Conservation (phyloP, 2,888 invertebrate genomes). For the Erebia palarica region DNA sequence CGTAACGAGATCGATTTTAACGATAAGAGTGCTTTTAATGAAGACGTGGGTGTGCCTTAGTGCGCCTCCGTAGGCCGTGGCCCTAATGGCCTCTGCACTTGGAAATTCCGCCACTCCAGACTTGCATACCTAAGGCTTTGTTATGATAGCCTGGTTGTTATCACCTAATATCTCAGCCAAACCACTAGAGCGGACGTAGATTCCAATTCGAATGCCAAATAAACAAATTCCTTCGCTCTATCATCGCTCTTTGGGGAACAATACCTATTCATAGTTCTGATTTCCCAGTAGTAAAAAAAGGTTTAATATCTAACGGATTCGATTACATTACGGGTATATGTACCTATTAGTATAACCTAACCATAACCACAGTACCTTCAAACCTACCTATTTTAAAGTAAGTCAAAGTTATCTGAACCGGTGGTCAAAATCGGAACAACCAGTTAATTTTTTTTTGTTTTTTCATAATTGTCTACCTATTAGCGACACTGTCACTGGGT, state of each 20-base stretch:
- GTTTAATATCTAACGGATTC: too few species aligned
- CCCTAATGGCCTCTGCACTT: slow-evolving; percentile 28
- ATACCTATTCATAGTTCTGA: not conserved
- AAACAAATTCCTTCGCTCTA: not conserved
- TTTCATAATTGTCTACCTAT: too few species aligned
- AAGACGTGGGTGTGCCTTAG: slow-evolving; percentile 73
- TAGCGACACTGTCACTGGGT: too few species aligned
- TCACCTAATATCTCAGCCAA: not conserved
- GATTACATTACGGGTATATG: too few species aligned
- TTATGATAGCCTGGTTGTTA: slow-evolving; percentile 5
- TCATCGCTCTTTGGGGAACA: not conserved
- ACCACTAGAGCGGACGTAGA: not conserved
- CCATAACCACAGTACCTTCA: too few species aligned
- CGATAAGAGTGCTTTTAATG: slow-evolving; percentile 76
- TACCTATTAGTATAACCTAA: too few species aligned
- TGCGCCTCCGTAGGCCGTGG: slow-evolving; percentile 22
- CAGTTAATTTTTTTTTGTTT: too few species aligned
- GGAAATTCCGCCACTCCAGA: slow-evolving; percentile 21
- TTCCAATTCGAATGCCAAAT: not conserved
- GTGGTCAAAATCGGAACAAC: too few species aligned
- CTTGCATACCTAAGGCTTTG: not conserved
- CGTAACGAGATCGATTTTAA: slow-evolving; percentile 78
- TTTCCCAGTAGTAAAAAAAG: too few species aligned
- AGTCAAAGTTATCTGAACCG: too few species aligned
- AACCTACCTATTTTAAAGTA: too few species aligned